Evolutionary conservation across 2,888 invertebrate genomes (phyloP).

Genomic region (Tryphoninae sp.): DNA sequence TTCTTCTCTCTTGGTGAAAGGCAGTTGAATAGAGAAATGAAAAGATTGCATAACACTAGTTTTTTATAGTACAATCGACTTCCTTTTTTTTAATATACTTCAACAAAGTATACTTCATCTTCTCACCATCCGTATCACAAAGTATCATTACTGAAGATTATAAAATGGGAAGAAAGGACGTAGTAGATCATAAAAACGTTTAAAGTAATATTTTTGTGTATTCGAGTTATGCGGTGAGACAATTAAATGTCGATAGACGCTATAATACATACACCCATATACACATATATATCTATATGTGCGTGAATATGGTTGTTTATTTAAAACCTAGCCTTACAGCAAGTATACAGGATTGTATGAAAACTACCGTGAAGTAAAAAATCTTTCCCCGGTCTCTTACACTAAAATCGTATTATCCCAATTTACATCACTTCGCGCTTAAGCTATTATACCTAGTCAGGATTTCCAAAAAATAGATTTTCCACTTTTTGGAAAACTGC

Average conservation of each 20-base stretch:
- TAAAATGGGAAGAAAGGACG: neutral
- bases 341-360: too few relatives aligned
- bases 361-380: too few relatives aligned
- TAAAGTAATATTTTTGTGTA: slow-evolving; percentile 25
- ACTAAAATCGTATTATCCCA: too few relatives aligned
- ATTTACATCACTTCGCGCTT: too few relatives aligned
- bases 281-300: neutral
- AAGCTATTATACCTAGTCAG: too few relatives aligned
- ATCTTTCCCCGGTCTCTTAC: too few relatives aligned
- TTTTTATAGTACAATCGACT: neutral
- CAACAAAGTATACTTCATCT: slow-evolving; percentile 1
- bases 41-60: neutral
- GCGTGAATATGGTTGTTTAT: neutral
- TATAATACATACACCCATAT: neutral
- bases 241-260: neutral
- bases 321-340: neutral
- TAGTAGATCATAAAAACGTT: neutral
- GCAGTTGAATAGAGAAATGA: neutral
- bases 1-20: neutral
- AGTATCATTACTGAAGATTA: neutral
- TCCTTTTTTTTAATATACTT: neutral
- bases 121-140: slow-evolving; percentile 28
- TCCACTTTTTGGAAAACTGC: too few relatives aligned
- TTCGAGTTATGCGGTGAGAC: neutral
- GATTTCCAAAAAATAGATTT: too few relatives aligned